Percentiles rank a stretch among this genome's conserved stretches.
phyloP scores from a whole-genome alignment of 2,797 vertebrate genomes.

The Toxotes lorentzi region DNA sequence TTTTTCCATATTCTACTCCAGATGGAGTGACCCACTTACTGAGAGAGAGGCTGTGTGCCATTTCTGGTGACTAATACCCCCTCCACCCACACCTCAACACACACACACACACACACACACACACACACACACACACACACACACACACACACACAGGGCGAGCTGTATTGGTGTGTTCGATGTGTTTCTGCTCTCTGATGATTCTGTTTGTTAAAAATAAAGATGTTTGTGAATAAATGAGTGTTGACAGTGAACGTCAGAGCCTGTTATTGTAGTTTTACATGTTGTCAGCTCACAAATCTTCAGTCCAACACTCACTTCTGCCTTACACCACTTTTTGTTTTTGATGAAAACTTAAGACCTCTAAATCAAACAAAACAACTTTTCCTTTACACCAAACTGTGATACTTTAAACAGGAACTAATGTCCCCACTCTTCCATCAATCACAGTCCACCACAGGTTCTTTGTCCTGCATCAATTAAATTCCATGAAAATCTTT shows the following conservation, averaged over 20 bases:
- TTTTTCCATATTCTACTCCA: conserved; percentile 78
- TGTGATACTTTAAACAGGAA: background rate
- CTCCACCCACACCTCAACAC: conserved; percentile 77
- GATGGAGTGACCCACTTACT: conserved; percentile 79
- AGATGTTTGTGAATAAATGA: conserved; percentile 64
- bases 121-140: conserved; percentile 33
- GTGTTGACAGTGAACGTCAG: conserved; percentile 60
- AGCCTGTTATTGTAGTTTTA: conserved; percentile 46
- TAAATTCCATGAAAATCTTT: background rate
- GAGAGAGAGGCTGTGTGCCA: conserved; percentile 70
- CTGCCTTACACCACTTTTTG: background rate
- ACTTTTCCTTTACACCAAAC: background rate
- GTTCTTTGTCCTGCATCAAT: background rate
- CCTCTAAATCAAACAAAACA: background rate
- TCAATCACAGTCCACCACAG: background rate
- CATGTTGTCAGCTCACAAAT: conserved; percentile 35
- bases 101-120: conserved; percentile 49
- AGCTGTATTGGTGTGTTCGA: conserved; percentile 30
- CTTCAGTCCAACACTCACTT: background rate
- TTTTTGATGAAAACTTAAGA: background rate
- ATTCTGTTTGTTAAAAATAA: conserved; percentile 73
- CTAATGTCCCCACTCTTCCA: background rate
- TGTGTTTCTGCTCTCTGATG: conserved; percentile 60
- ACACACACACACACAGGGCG: conserved; percentile 13
- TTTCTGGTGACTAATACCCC: conserved; percentile 81